phyloP scores from a whole-genome alignment of 2,113 vertebrate species.

The Xiphophorus maculatus region DNA sequence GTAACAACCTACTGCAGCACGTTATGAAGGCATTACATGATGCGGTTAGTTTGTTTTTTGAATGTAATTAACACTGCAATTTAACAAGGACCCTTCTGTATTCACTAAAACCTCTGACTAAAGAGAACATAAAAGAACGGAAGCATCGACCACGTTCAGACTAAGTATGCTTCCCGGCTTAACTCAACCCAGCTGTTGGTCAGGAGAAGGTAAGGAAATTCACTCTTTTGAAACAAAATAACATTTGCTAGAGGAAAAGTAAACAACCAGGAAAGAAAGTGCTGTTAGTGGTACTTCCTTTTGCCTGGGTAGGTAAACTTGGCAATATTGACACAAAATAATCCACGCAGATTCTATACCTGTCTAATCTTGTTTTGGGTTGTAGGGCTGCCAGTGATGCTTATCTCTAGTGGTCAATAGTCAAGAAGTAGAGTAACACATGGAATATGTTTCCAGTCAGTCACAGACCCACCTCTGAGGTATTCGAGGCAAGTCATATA shows the following conservation, averaged over 20 bases:
- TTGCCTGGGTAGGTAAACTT: not conserved
- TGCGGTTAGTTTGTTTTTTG: conserved; percentile 13
- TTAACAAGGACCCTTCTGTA: conserved; percentile 35
- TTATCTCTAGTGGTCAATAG: not conserved
- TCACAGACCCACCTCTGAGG: no score
- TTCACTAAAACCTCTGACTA: conserved; percentile 46
- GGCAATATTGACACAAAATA: not conserved
- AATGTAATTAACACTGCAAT: conserved; percentile 10
- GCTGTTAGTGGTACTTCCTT: conserved; percentile 50
- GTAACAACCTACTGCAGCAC: not conserved
- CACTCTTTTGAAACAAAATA: conserved; percentile 60
- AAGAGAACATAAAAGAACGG: conserved; percentile 56
- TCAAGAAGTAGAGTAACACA: no score
- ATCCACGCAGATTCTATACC: not conserved
- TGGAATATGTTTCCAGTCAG: no score
- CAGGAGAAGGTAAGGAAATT: conserved; percentile 56
- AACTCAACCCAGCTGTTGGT: conserved; percentile 73
- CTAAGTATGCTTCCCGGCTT: conserved; percentile 28
- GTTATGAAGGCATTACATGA: not conserved
- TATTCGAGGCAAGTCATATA: no score
- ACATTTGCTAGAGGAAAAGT: conserved; percentile 53
- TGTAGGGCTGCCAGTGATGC: not conserved
- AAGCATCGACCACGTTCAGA: conserved; percentile 47
- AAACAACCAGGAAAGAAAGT: conserved; percentile 62
- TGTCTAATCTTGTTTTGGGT: not conserved